These are phyloP conservation scores for Euspilapteryx auroguttella DNA, from an alignment of 2,888 invertebrate species.

Conservation along the genomic window DNA sequence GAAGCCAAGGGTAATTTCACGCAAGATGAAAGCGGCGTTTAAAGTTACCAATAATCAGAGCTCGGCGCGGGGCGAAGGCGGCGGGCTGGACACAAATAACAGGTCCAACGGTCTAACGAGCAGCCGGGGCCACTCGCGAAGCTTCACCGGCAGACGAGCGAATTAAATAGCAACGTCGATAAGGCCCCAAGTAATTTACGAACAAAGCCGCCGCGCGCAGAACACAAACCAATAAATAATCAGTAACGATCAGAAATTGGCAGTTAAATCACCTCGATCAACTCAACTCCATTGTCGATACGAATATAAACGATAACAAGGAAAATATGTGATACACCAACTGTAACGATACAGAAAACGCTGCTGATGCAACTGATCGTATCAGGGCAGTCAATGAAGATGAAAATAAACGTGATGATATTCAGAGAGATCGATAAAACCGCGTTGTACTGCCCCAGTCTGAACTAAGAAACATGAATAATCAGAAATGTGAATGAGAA, in stretches of 20 bases:
- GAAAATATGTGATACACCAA: too few relatives aligned
- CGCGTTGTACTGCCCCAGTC: too few relatives aligned
- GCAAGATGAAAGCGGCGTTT: conserved; percentile 26
- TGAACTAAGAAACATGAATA: too few relatives aligned
- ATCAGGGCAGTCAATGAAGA: too few relatives aligned
- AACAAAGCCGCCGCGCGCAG: conserved; percentile 1
- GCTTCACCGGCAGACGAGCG: conserved; percentile 11
- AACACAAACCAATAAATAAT: conserved; percentile 2
- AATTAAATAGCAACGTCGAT: conserved; percentile 27
- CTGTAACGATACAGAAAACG: too few relatives aligned
- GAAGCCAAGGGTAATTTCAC: conserved; percentile 24
- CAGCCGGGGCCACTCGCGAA: conserved; percentile 9
- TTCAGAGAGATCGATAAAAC: too few relatives aligned
- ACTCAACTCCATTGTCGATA: too few relatives aligned
- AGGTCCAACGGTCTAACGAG: conserved; percentile 17
- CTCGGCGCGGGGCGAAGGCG: conserved; percentile 9
- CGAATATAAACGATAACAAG: too few relatives aligned
- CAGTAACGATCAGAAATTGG: not conserved
- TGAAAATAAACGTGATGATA: too few relatives aligned
- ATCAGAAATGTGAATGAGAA: too few relatives aligned
- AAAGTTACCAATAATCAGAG: conserved; percentile 22
- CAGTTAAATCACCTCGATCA: too few relatives aligned
- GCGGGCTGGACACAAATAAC: conserved; percentile 21
- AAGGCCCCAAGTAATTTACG: conserved; percentile 12
- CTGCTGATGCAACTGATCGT: too few relatives aligned